Evolutionary conservation across 2,113 vertebrate genomes (phyloP).

Genomic region (Hyperoodon ampullatus): DNA sequence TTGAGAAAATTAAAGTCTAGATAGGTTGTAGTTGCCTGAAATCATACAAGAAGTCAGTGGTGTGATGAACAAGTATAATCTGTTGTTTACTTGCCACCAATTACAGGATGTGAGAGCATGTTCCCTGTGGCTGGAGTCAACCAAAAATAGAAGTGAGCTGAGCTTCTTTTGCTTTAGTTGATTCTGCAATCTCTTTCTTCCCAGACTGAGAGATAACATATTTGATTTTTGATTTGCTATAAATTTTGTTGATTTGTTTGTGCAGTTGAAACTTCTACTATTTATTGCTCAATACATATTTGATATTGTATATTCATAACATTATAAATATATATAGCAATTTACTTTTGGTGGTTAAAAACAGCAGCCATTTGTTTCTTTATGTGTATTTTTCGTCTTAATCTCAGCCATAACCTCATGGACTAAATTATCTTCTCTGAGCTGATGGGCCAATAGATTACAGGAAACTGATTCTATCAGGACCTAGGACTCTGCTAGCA

Average conservation of each 20-base stretch:
- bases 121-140: neutral
- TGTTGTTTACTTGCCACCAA: neutral
- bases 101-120: neutral
- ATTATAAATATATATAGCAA: neutral
- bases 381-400: neutral
- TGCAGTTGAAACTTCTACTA: neutral
- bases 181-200: neutral
- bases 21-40: neutral
- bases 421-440: neutral
- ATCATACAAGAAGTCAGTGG: neutral
- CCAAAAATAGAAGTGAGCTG: neutral
- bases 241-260: neutral
- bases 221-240: neutral
- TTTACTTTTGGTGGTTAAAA: slow-evolving; percentile 23
- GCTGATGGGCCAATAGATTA: neutral
- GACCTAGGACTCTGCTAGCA: neutral
- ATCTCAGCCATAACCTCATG: neutral
- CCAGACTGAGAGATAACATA: neutral
- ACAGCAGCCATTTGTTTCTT: neutral
- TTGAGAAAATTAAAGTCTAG: neutral
- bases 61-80: neutral
- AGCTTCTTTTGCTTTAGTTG: neutral
- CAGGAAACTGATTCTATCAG: neutral
- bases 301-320: neutral
- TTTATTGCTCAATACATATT: neutral